phyloP scores from a whole-genome alignment of 2,113 vertebrate genomes.

The Cottus gobio region DNA sequence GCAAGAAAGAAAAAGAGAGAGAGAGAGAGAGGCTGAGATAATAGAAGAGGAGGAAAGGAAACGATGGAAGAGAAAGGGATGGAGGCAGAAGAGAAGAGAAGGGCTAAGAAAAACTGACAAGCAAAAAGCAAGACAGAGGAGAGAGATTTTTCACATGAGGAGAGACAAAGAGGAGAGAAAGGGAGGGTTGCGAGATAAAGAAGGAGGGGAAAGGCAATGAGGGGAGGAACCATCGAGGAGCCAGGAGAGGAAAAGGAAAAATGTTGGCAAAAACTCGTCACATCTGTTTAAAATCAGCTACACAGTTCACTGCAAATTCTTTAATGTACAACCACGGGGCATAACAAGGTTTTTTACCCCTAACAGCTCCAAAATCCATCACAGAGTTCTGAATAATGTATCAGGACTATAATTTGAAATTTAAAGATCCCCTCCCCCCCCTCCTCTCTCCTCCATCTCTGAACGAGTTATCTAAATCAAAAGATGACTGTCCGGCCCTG shows the following conservation, averaged over 20 bases:
- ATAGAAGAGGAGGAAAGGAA: constrained; percentile 12
- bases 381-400: constrained; percentile 11
- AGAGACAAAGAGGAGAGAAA: constrained; percentile 14
- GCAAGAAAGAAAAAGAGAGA: constrained; percentile 30
- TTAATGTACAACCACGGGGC: constrained; percentile 14
- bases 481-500: not conserved
- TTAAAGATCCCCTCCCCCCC: not conserved
- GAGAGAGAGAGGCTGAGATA: not conserved
- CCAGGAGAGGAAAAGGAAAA: constrained; percentile 23
- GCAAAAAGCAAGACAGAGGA: constrained; percentile 10
- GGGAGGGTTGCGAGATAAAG: constrained; percentile 37
- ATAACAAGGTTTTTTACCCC: constrained; percentile 4
- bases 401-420: constrained; percentile 17
- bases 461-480: not conserved
- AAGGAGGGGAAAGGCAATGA: constrained; percentile 43
- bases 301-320: constrained; percentile 6
- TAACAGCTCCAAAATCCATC: constrained; percentile 1
- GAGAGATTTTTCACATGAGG: constrained; percentile 35
- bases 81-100: not conserved
- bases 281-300: constrained; percentile 30
- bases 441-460: not conserved
- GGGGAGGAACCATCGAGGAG: constrained; percentile 39
- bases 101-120: constrained; percentile 19
- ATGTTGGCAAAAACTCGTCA: constrained; percentile 22
- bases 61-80: not conserved